These are phyloP conservation scores for Anas bahamensis DNA, from an alignment of 2,797 vertebrate genomes.

Conservation along the genomic window DNA sequence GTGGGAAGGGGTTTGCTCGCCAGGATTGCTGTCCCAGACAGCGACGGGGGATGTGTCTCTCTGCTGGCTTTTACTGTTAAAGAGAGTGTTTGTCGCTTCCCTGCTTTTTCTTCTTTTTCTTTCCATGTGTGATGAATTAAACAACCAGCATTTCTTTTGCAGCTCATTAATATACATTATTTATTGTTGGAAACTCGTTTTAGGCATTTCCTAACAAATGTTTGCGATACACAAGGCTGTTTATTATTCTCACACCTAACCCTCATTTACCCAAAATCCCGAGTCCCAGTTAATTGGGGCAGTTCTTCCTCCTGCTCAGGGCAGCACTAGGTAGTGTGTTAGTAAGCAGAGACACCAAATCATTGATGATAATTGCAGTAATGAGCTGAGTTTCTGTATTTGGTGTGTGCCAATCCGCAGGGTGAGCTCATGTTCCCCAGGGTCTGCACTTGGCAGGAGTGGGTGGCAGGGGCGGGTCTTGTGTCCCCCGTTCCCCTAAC, in stretches of 20 bases:
- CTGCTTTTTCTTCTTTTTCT: not conserved
- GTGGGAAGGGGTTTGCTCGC: not conserved
- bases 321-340: not conserved
- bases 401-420: not conserved
- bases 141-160: not conserved
- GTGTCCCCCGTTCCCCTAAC: not conserved
- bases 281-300: not conserved
- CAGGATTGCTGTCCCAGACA: not conserved
- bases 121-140: slow-evolving; percentile 34
- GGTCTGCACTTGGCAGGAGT: not conserved
- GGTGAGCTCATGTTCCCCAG: not conserved
- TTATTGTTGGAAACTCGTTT: not conserved
- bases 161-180: not conserved
- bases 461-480: not conserved
- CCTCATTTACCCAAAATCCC: not conserved
- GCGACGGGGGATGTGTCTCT: not conserved
- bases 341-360: not conserved
- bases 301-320: not conserved
- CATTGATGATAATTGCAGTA: not conserved
- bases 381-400: not conserved
- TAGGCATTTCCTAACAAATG: not conserved
- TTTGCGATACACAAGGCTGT: not conserved
- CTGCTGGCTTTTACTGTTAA: slow-evolving; percentile 18
- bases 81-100: not conserved
- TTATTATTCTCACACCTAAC: not conserved